Evolutionary conservation across 1,140 invertebrate genomes (phyloP).

Genomic region (Hestina assimilis): DNA sequence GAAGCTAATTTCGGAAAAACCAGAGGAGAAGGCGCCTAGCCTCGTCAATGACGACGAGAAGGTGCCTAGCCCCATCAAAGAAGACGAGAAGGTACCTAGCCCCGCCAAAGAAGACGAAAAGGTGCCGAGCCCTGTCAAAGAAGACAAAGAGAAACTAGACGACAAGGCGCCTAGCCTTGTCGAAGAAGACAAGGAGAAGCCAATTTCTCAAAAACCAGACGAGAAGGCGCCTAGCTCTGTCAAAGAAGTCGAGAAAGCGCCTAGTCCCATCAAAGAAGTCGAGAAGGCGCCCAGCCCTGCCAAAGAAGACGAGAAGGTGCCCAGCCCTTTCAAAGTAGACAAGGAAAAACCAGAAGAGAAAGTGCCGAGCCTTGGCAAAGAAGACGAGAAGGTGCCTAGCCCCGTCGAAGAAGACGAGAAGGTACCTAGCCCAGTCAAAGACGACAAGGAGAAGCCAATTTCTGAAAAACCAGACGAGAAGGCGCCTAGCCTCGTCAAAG

Average conservation of each 20-base stretch:
- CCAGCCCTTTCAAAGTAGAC: too few relatives aligned
- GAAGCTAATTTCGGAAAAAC: not conserved
- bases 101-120: conserved; percentile 1
- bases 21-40: not conserved
- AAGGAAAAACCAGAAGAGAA: not conserved
- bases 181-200: not conserved
- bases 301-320: conserved; percentile 18
- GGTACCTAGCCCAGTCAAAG: not conserved
- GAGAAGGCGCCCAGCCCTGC: conserved; percentile 13
- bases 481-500: conserved; percentile 1
- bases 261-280: not conserved
- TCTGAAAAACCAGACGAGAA: not conserved
- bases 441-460: not conserved
- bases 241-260: not conserved
- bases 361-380: not conserved
- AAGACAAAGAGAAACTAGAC: too few relatives aligned
- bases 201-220: not conserved
- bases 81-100: conserved; percentile 5
- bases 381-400: not conserved
- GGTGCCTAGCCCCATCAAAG: not conserved
- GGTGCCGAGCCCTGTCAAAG: not conserved
- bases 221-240: conserved; percentile 22
- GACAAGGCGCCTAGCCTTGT: conserved; percentile 1
- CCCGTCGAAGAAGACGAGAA: not conserved
- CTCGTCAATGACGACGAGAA: conserved; percentile 1